A percentile compares a stretch with the other conserved stretches of the same genome.
These are phyloP conservation scores for Podotricha telesiphe DNA, from an alignment of 2,888 invertebrate genomes.

Conservation along the genomic window DNA sequence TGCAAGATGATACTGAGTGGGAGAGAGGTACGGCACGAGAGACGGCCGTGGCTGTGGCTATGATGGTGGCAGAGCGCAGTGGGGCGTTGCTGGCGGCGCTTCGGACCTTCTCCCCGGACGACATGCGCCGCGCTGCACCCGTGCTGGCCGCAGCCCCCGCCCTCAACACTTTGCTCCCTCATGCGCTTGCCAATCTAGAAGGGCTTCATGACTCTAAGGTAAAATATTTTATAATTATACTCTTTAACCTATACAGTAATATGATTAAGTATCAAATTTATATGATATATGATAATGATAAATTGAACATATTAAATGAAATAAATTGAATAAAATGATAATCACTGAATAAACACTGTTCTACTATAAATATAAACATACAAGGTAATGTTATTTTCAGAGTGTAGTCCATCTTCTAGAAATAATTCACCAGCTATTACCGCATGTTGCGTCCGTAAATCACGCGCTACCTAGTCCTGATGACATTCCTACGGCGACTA, in stretches of 20 bases:
- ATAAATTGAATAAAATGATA: too few species aligned
- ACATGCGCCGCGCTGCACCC: constrained; percentile 62
- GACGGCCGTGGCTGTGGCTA: constrained; percentile 88
- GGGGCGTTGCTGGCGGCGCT: constrained; percentile 90
- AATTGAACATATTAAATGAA: too few species aligned
- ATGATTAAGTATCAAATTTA: too few species aligned
- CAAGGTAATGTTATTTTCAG: constrained; percentile 66
- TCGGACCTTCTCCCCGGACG: constrained; percentile 84
- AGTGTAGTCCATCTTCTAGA: constrained; percentile 93
- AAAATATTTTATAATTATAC: not conserved
- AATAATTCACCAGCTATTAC: constrained; percentile 93
- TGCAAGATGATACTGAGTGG: constrained; percentile 57
- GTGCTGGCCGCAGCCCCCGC: constrained; percentile 77
- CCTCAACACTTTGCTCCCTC: constrained; percentile 91
- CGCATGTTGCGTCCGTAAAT: constrained; percentile 94
- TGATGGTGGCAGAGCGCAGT: constrained; percentile 89
- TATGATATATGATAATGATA: too few species aligned
- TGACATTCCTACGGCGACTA: constrained; percentile 68
- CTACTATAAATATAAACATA: not conserved
- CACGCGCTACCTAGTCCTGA: constrained; percentile 77
- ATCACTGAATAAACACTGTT: too few species aligned
- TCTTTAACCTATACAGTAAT: too few species aligned
- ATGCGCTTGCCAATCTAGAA: constrained; percentile 93
- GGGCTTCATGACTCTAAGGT: constrained; percentile 92
- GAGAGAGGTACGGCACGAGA: constrained; percentile 60